Evolutionary conservation across 2,113 vertebrate species (phyloP), one percentile per base, ranked within the genome.

Genomic region (Struthio camelus): DNA sequence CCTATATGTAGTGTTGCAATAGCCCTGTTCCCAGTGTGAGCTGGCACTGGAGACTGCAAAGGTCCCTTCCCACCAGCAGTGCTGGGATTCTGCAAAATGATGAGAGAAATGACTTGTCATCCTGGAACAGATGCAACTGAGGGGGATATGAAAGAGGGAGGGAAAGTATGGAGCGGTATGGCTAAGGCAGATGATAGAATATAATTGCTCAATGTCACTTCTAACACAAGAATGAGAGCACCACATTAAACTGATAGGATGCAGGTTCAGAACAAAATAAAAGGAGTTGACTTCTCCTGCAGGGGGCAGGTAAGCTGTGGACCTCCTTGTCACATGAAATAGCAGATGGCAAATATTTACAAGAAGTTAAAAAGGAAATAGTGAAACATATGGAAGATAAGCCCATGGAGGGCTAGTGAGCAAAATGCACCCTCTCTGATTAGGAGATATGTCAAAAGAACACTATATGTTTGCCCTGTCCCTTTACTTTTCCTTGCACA

Each of bases 381-480:
- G 8, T 72, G 67, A 79, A 40, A 3, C 32, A 67, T 11, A 25
- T 73, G 32, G 59, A 62, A 46, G n/a, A 32, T 7, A 40, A 82
- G 40, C 23, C 46, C n/a, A 7, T 22, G n/a, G 27, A 73, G 44
- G 7, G 10, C n/a, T 59, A 42, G 8, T 2, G 27, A 59, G 44
- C 18, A 76, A 88, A 80, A 28, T 46, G 10, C 50, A 48, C 7
- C 23, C 24, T 64, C 9, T 36, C n/a, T n/a, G n/a, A n/a, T n/a
- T n/a, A n/a, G n/a, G n/a, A n/a, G n/a, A n/a, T n/a, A n/a, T n/a
- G n/a, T n/a, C n/a, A n/a, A n/a, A n/a, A n/a, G n/a, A 48, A 3
- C 28, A 40, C 28, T 32, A 14, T 11, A 4, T 0, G 1, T 53
- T 91, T 80, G 5, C 27, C 4, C 3, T 48, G 3, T 40, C 75